These are phyloP conservation scores for Tetragonisca angustula DNA, from an alignment of 2,888 invertebrate species.

Conservation along the genomic window DNA sequence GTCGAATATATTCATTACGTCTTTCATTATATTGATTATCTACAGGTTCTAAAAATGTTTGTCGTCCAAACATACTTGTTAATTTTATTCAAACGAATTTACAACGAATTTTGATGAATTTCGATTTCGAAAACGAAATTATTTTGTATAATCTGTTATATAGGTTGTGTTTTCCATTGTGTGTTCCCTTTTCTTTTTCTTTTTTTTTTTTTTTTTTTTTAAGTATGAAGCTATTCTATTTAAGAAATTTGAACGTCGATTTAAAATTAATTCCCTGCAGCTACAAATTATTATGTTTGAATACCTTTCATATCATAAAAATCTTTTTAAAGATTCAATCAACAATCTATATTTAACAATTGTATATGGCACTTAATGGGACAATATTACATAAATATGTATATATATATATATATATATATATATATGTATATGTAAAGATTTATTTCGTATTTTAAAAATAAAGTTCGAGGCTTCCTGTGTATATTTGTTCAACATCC, in stretches of 20 bases:
- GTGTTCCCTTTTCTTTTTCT: constrained; percentile 11
- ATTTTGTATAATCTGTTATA: constrained; percentile 28
- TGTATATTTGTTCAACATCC: constrained; percentile 58
- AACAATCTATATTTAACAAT: neutral
- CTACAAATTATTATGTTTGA: neutral
- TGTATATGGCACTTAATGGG: constrained; percentile 5
- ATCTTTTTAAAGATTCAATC: neutral
- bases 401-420: neutral
- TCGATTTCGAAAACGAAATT: constrained; percentile 17
- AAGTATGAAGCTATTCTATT: neutral
- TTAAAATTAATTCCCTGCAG: neutral
- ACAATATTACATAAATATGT: neutral
- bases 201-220: neutral
- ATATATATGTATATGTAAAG: neutral
- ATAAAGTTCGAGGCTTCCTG: constrained; percentile 44
- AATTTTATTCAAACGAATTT: constrained; percentile 31
- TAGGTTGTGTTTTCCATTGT: constrained; percentile 47
- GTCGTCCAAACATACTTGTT: constrained; percentile 56
- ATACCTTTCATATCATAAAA: neutral
- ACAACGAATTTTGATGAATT: constrained; percentile 52
- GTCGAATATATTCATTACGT: constrained; percentile 43
- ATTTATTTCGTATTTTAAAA: constrained; percentile 38
- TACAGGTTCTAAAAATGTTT: constrained; percentile 36
- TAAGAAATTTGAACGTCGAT: constrained; percentile 10
- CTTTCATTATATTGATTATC: constrained; percentile 25